phyloP scores from a whole-genome alignment of 2,888 invertebrate genomes.

The Phragmatobia fuliginosa region DNA sequence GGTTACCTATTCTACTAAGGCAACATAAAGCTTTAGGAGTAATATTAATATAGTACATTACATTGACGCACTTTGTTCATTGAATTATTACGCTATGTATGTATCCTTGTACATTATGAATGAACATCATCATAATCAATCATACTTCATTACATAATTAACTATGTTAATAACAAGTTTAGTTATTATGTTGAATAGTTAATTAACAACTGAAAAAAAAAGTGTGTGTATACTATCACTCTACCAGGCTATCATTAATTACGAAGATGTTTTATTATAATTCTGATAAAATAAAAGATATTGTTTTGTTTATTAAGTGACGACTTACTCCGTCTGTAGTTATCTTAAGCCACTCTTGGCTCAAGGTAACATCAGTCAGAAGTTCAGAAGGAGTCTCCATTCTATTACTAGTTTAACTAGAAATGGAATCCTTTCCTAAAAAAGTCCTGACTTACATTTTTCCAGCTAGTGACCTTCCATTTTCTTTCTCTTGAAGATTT shows the following conservation, averaged over 20 bases:
- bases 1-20: conserved; percentile 54
- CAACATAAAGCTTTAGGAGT: conserved; percentile 50
- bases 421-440: background rate
- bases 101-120: background rate
- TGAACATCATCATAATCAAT: background rate
- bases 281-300: conserved; percentile 36
- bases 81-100: background rate
- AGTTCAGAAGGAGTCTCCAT: too few relatives aligned
- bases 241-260: conserved; percentile 64
- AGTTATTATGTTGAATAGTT: background rate
- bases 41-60: background rate
- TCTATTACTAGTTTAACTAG: too few relatives aligned
- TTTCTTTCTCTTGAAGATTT: background rate
- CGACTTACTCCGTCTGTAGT: background rate
- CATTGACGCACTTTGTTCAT: conserved; percentile 3
- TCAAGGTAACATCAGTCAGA: background rate
- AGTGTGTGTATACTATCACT: conserved; percentile 58
- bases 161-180: background rate
- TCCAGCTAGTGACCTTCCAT: background rate
- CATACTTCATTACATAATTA: background rate
- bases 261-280: conserved; percentile 43
- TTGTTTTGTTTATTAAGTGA: conserved; percentile 43
- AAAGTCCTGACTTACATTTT: background rate
- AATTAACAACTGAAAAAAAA: background rate
- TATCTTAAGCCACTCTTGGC: background rate